These are phyloP conservation scores for Anarsia innoxiella DNA, from an alignment of 2,888 invertebrate species.

Conservation along the genomic window DNA sequence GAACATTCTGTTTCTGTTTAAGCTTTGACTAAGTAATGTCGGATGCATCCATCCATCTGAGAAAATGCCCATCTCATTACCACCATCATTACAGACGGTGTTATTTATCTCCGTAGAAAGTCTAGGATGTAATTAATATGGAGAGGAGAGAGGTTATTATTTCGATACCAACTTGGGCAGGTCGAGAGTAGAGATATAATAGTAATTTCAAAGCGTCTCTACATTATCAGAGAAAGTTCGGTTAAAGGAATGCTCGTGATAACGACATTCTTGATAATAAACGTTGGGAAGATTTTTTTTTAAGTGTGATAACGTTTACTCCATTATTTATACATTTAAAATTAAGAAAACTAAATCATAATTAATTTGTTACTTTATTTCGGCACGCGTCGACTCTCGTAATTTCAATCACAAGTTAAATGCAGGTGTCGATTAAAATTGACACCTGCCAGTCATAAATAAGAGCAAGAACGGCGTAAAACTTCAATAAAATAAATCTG, in stretches of 20 bases:
- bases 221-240: conserved; percentile 64
- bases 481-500: conserved; percentile 17
- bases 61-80: conserved; percentile 53
- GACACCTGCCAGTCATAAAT: conserved; percentile 6
- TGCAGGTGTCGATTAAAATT: conserved; percentile 9
- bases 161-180: conserved; percentile 41
- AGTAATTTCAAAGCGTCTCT: conserved; percentile 37
- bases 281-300: no score
- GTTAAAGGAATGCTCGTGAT: conserved; percentile 42
- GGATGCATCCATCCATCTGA: conserved; percentile 44
- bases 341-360: no score
- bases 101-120: conserved; percentile 60
- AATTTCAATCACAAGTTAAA: no score
- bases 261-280: no score
- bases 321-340: no score
- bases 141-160: conserved; percentile 65
- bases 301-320: no score
- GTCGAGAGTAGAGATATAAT: conserved; percentile 39
- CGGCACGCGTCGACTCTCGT: no score
- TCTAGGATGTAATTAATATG: conserved; percentile 67
- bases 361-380: no score
- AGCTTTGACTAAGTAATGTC: conserved; percentile 20
- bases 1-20: conserved; percentile 21
- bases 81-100: conserved; percentile 39
- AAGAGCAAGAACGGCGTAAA: conserved; percentile 14